Evolutionary conservation across 1,140 invertebrate species (phyloP), one percentile per base, ranked within the genome.

Genomic region (Procambarus virginalis): DNA sequence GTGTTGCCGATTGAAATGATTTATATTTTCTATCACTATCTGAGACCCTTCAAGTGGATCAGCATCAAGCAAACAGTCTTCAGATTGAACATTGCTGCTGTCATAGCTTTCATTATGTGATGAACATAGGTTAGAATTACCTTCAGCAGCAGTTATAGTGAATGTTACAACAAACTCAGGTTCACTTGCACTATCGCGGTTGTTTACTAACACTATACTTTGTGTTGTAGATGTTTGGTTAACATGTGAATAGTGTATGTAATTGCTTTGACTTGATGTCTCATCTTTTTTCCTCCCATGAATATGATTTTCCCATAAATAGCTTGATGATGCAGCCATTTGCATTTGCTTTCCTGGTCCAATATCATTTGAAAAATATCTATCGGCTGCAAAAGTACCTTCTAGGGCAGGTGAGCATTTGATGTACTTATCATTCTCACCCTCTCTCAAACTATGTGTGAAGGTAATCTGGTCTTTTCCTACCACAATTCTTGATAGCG

Each of bases 391-490:
- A 20, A 34, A 5, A 73, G 2, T n/a, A 73, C n/a, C 22, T 9
- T 34, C 10, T 34, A 22, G 14, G n/a, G 10, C 22, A 2, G n/a
- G 14, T 73, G 68, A 22, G 6, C 34, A 22, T 73, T 34, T 20
- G 20, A 73, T 8, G 10, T 34, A 73, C 4, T 3, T 14, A 17
- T 64, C 60, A 22, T n/a, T 73, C 9, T 68, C 84, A 46, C 46
- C 48, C 10, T 34, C 4, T 10, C 73, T n/a, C 9, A 58, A 20
- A 64, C 79, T 77, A n/a, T 89, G 87, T 6, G 87, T 89, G 22
- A 89, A 89, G 55, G 87, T 89, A 22, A 89, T 55, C 58, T 89
- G 49, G 10, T 80, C 87, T 78, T 68, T 75, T 12, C 87, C 87
- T 3, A 89, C 87, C 22, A 64, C 20, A 49, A 89, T 89, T 55